Base-by-base conservation (phyloP, 2,888 invertebrate genomes). In the Cosmopolites sordidus region DNA sequence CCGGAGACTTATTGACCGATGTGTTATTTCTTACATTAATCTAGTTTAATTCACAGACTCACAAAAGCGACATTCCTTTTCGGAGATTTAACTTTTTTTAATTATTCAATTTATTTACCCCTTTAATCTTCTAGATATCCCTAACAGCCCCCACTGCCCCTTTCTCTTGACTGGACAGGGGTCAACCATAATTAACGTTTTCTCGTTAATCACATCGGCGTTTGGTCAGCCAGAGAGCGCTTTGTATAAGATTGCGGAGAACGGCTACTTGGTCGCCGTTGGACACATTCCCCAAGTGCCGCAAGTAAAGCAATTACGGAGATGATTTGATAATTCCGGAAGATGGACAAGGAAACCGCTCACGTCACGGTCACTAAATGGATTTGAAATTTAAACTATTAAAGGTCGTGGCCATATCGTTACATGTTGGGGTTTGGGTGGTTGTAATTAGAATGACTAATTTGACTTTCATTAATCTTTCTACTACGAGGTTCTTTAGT, bases 171-270 rank as follows among this genome's bases (percentile, higher is more conserved):
- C 33, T 33, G 33, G 33, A 63, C 62, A 61, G 49, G 60, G 62
- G 62, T 61, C 62, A 62, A 58, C 60, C 58, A 61, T 66, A 66
- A 66, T 66, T 66, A 66, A 65, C 65, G 65, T 59, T 37, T 41
- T 61, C 60, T 66, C 66, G 66, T 66, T 66, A 66, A 66, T 66
- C 65, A 66, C 59, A 62, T 60, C 51, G 61, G 62, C 57, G 51
- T 62, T 63, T 62, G 51, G 48, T 51, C 53, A 57, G 53, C 41
- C 49, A 52, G 56, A 59, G 55, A 48, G 43, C 51, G 58, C 60
- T 63, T 63, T 61, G 61, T 61, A 54, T 58, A 60, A 60, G 60
- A 60, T 59, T 51, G 54, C 54, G 57, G 53, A 52, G 49, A 48
- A 52, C 17, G 43, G 38, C 45, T 45, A 43, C 49, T 45, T 17